Base-by-base conservation (phyloP, 2,797 vertebrate species). In the Catamblyrhynchus diadema region DNA sequence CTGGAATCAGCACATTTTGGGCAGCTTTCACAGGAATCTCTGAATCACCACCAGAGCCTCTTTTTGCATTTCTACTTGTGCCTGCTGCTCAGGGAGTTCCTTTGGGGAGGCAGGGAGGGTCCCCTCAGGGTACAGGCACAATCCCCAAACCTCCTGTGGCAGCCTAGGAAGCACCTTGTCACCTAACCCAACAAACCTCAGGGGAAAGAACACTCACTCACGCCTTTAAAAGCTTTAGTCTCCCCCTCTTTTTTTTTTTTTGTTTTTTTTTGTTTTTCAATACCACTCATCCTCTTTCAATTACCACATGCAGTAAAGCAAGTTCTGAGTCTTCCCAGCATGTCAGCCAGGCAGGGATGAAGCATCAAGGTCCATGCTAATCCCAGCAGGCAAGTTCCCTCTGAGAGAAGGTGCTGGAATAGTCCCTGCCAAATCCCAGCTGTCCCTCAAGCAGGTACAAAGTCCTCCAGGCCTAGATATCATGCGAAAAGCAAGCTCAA, bases 401-500 rank as follows among this genome's bases (percentile, higher is more conserved):
- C 50, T 6, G 5, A 45, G 33, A 57, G 37, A 59, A 35, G 42
- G 53, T n/a, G 42, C 33, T 57, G 39, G 45, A 90, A 30, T 5
- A 53, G 35, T 4, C n/a, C 39, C 32, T 42, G 17, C 33, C 4
- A 62, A 20, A 57, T 24, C 64, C 64, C 57, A 82, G n/a, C 10
- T 37, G 16, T 39, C 48, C 18, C 62, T 73, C 67, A 47, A 61
- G 47, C 48, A 75, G 32, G 32, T 0, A 14, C 22, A 41, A 75
- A 80, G n/a, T 32, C 21, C 77, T 90, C 56, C 35, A 47, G 33
- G 13, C 47, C 37, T 3, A 24, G 23, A 50, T 18, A 7, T n/a
- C 35, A 53, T 0, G 0, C 6, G 35, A 59, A 88, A 59, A 82
- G 39, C 33, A 25, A 2, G 10, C 21, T 1, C 0, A 3, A 47